Base-by-base conservation (phyloP, 2,888 invertebrate genomes). In the Cartodere bifasciata region DNA sequence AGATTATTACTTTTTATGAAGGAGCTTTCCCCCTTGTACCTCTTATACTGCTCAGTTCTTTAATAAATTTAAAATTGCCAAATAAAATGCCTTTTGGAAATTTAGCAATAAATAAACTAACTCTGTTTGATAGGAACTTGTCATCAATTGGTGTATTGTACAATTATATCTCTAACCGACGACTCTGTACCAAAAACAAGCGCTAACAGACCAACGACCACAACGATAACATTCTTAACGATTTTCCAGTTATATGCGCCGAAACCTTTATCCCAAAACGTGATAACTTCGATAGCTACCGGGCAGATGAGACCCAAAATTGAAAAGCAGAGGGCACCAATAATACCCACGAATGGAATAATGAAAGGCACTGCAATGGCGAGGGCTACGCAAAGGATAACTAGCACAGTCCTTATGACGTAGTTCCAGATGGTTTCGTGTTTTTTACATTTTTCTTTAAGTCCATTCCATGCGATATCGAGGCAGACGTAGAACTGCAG, bases 401-500 rank as follows among this genome's bases (percentile, higher is more conserved):
- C 75, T 52, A 79, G 56, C 35, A 81, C 65, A 41, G 77, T 72
- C 47, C 68, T 67, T 57, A 86, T 65, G 15, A 75, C 57, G 59
- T 88, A 88, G 56, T 91, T 86, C 4, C 78, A 75, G 9, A 81
- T 49, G 12, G 67, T 57, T 4, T 76, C 75, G 27, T 72, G 70
- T 49, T 77, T 77, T 3, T 40, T 32, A 43, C 43, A 53, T 41
- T 66, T 70, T 1, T 82, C 75, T 52, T 86, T 81, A 29, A 94
- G 65, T 29, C 68, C 67, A 47, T 80, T 83, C 88, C 91, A 92
- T 39, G 79, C 78, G 43, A 97, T 90, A 51, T 87, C 86, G 33
- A 94, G 69, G 56, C 94, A 92, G 10, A 98, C 95, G 63, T 84
- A 97, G 63, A 95, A 92, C 63, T 97, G 95, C 10, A 98, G 73